Base-by-base conservation (phyloP, 2,888 invertebrate genomes). In the Spilarctia lutea region DNA sequence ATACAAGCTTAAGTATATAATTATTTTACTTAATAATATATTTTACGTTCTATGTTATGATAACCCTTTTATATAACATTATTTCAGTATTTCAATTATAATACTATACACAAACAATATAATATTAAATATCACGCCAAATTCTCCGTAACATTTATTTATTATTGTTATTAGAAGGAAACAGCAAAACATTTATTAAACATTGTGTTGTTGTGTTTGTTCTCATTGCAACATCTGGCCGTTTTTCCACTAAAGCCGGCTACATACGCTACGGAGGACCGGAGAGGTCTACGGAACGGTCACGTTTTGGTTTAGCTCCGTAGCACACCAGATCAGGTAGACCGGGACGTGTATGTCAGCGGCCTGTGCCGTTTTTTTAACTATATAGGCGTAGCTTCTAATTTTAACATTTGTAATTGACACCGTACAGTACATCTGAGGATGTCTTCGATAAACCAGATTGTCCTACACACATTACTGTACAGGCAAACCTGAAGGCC, bases 151-250 rank as follows among this genome's bases (percentile, higher is more conserved):
- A 63, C 30, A 63, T 63, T 63, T 63, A 30, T 63, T 63, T 63
- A 63, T 30, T 30, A 30, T 63, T 27, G 63, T 30, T 63, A 30
- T 6, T 27, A 18, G 18, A 3, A n/a, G 2, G 6, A 18, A 63
- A 30, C 2, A 30, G 13, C 30, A 6, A 6, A 63, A 27, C 30
- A 30, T 63, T 30, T 63, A 63, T 63, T 63, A 30, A 18, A 63
- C 63, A 63, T 60, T 60, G 60, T 30, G 63, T 18, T 63, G 18
- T 63, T 63, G 63, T 63, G 27, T 63, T 63, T 63, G 63, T 63
- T 30, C 63, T 6, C 16, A 27, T 27, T 2, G 16, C 18, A 30
- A 63, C 30, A 63, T 63, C 63, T 63, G 63, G 30, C 30, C 6
- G 18, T 63, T 63, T 0, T 18, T 18, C 18, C 30, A 63, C 63